These are phyloP conservation scores for Trissonchulus sp. DNA, from an alignment of 2,888 invertebrate genomes.

Conservation along the genomic window DNA sequence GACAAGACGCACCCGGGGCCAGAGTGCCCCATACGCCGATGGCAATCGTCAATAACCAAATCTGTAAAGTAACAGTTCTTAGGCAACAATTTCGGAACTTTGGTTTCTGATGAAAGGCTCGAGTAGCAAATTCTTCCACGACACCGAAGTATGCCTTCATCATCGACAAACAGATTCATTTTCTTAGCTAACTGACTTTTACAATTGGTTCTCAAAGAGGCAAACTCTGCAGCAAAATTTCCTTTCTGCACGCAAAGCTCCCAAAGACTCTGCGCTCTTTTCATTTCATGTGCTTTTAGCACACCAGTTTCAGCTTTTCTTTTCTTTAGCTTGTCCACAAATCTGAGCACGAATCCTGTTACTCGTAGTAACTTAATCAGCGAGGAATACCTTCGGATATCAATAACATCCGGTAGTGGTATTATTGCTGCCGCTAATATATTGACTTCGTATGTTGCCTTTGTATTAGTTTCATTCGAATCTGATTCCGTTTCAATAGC, in stretches of 20 bases:
- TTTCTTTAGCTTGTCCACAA: neutral
- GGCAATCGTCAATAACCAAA: slow-evolving; percentile 23
- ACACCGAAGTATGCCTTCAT: slow-evolving; percentile 9
- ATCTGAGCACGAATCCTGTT: neutral
- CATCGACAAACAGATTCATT: neutral
- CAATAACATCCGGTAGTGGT: neutral
- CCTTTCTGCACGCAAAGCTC: neutral
- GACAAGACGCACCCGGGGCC: slow-evolving; percentile 8
- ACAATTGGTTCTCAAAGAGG: too few species aligned
- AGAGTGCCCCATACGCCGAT: neutral
- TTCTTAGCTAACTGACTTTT: neutral
- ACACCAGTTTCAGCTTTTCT: neutral
- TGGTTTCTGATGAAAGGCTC: neutral
- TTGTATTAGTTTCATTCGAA: neutral
- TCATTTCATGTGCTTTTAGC: neutral
- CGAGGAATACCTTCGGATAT: neutral
- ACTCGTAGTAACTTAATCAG: neutral
- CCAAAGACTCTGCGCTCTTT: slow-evolving; percentile 4
- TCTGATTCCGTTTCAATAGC: neutral
- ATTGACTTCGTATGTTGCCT: neutral
- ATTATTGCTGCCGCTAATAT: neutral
- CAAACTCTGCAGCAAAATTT: neutral
- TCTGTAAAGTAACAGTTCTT: slow-evolving; percentile 4
- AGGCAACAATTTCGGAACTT: slow-evolving; percentile 19
- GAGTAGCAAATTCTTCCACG: slow-evolving; percentile 8